phyloP scores from a whole-genome alignment of 2,797 vertebrate genomes.

The Cossypha dichroa region DNA sequence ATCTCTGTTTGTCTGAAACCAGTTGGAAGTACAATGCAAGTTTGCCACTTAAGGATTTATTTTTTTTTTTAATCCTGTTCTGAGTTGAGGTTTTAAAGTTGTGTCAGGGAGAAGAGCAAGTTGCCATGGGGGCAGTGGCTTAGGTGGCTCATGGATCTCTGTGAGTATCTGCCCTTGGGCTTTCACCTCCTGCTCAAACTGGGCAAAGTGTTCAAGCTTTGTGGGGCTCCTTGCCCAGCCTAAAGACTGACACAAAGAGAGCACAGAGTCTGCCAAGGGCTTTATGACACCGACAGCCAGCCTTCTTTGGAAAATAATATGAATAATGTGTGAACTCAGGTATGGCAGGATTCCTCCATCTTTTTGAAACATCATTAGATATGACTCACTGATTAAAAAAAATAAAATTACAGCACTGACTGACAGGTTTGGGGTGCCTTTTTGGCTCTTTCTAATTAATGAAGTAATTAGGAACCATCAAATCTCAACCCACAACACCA shows the following conservation, averaged over 20 bases:
- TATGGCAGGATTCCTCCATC: neutral
- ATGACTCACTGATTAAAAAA: neutral
- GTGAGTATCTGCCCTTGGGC: neutral
- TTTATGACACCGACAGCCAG: neutral
- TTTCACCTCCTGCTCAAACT: neutral
- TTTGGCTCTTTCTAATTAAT: neutral
- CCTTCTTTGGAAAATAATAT: neutral
- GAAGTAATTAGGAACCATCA: neutral
- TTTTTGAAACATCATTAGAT: neutral
- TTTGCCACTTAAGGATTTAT: neutral
- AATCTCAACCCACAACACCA: rapidly evolving
- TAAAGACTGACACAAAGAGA: neutral
- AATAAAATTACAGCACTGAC: neutral
- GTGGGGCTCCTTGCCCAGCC: neutral
- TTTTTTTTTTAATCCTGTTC: neutral
- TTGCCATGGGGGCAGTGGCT: neutral
- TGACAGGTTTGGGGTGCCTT: neutral
- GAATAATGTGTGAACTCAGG: neutral
- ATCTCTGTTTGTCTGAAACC: neutral
- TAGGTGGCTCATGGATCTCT: rapidly evolving
- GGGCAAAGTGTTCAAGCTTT: neutral
- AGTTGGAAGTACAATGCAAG: neutral
- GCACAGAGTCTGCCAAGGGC: neutral
- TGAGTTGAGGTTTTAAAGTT: neutral
- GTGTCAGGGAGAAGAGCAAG: neutral